Percentiles rank a stretch among this genome's conserved stretches.
Evolutionary conservation across 2,888 invertebrate species (phyloP).

Genomic region (Drosophila kanekoi): DNA sequence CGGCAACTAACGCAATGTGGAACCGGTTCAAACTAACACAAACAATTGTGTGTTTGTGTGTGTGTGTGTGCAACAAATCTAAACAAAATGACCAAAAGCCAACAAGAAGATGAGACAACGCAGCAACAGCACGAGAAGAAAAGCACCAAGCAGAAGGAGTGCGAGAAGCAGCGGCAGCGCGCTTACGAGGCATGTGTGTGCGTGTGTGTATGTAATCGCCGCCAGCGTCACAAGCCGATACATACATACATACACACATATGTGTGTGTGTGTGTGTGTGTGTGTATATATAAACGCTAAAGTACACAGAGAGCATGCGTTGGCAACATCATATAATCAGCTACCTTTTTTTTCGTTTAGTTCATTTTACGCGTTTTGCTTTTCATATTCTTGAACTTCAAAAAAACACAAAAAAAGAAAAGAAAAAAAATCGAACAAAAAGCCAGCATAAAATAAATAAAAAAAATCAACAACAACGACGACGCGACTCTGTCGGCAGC

Average conservation of each 20-base stretch:
- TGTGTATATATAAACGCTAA: conserved; percentile 9
- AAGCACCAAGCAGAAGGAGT: conserved; percentile 47
- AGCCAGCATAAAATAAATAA: conserved; percentile 71
- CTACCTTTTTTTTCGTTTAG: conserved; percentile 62
- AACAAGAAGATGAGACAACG: conserved; percentile 68
- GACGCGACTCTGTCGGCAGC: conserved; percentile 63
- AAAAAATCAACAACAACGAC: conserved; percentile 23
- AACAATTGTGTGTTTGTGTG: conserved; percentile 10
- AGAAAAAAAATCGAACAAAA: conserved; percentile 60
- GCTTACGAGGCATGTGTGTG: conserved; percentile 12
- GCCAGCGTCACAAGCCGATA: conserved; percentile 22
- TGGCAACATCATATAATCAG: conserved; percentile 55
- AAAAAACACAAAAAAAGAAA: conserved; percentile 43
- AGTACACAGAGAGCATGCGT: conserved; percentile 60
- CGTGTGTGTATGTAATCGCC: conserved; percentile 30
- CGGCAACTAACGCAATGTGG: conserved; percentile 73
- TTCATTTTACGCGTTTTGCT: conserved; percentile 71
- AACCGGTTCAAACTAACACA: conserved; percentile 64
- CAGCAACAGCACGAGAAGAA: conserved; percentile 41
- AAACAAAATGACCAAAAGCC: conserved; percentile 69
- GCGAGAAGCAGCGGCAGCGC: conserved; percentile 24
- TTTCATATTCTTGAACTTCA: conserved; percentile 81
- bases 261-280: conserved; percentile 1
- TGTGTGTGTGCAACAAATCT: conserved; percentile 44
- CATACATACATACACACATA: neutral